Evolutionary conservation across 1,140 invertebrate genomes (phyloP), one percentile per base, ranked within the genome.

Genomic region (Aricia agestis): DNA sequence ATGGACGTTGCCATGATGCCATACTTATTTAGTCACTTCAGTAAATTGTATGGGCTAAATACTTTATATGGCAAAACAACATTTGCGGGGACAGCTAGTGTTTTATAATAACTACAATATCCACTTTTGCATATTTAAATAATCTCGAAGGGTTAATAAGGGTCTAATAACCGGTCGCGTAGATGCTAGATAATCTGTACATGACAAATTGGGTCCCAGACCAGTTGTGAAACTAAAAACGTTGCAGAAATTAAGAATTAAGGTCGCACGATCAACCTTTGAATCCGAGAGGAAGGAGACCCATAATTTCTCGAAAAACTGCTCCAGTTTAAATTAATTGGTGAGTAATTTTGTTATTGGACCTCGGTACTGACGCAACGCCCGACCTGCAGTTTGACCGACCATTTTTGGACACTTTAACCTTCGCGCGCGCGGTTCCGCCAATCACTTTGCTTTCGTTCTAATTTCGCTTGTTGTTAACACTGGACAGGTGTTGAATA

Each of bases 371-470:
- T 87, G 85, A 85, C 78, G 85, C 83, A 87, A 87, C 68, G 71
- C 70, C 79, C 69, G n/a, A n/a, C n/a, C n/a, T n/a, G n/a, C n/a
- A 74, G 78, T 82, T 79, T 79, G 83, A 80, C 77, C 83, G 84
- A 83, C 85, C 86, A 85, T 86, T 88, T 90, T 84, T 83, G 87
- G 82, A 80, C 80, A 75, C 75, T 75, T 78, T 74, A 81, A 80
- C 87, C 84, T 89, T 87, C 84, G 80, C 72, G 79, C 72, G 72
- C 72, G 75, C 71, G 81, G 82, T 87, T 89, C 87, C 82, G 85
- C 87, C 85, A 84, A 69, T 87, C 85, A 83, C 83, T 75, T 77
- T 79, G 70, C 86, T 90, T 90, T 90, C 87, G 85, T 83, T 86
- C 81, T 78, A 76, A 79, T 87, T 87, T 86, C 87, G 86, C 11